Evolutionary conservation across 1,140 invertebrate species (phyloP), one percentile per base, ranked within the genome.

Genomic region (Melitaea cinxia): DNA sequence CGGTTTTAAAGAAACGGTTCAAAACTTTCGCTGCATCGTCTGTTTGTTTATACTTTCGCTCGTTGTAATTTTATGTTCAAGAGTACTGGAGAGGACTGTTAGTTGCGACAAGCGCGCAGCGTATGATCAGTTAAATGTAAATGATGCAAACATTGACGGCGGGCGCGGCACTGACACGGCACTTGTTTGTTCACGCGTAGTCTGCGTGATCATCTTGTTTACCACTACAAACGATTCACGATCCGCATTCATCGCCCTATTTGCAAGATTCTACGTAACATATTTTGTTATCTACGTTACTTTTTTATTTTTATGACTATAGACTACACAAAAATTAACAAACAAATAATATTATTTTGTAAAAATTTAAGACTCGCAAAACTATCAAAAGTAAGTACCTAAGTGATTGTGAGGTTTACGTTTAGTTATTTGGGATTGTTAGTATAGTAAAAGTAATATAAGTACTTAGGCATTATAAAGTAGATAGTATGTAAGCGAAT

Each of bases 121-220:
- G 69, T 77, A 60, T 74, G 78, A 78, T 78, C 47, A 64, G 42
- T 78, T 33, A 33, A 9, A 53, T 75, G 78, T 33, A 33, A 9
- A 53, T 75, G 78, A 77, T 78, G 77, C 73, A 77, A 78, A 78
- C 74, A 73, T 19, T 57, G 73, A 64, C 58, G 68, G 75, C 74
- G 73, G 69, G 68, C 72, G 72, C 74, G 77, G 70, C 74, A 73
- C 74, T 76, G 79, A 76, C 82, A 77, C 69, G 68, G 57, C 80
- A 86, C 83, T 90, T 90, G 84, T 90, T 90, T 90, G 85, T 90
- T 87, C 88, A 90, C 85, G 88, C 88, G 83, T 75, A 68, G 75
- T 52, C 79, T 71, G 78, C 88, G 82, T 90, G 88, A 80, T 75
- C 80, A 79, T 66, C 87, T 89, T 89, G 83, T 89, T 88, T 88